Evolutionary conservation across 2,797 vertebrate genomes (phyloP).

Genomic region (Phyllotis vaccarum): DNA sequence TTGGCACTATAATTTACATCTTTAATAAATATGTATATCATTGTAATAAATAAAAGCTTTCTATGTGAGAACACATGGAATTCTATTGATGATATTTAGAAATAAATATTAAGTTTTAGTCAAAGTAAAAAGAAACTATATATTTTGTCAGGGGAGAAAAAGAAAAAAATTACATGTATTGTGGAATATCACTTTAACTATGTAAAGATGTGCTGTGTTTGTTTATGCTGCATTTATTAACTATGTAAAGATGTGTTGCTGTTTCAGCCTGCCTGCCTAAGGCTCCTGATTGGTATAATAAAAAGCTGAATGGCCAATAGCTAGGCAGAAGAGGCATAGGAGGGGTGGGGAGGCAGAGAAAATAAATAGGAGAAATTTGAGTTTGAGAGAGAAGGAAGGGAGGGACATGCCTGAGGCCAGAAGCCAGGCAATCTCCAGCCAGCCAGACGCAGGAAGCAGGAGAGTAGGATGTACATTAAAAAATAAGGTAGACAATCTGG

Average conservation of each 20-base stretch:
- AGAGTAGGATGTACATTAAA: neutral
- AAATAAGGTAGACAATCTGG: accelerated
- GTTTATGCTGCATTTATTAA: neutral
- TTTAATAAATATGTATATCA: neutral
- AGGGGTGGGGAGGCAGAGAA: neutral
- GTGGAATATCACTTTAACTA: neutral
- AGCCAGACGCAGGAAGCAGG: neutral
- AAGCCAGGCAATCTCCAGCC: neutral
- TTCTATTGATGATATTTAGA: slow-evolving; percentile 27
- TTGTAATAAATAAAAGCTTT: neutral
- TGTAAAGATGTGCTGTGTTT: neutral
- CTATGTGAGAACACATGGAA: neutral
- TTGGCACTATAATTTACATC: neutral
- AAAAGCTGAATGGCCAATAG: neutral
- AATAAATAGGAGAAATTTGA: neutral
- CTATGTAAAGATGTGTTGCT: neutral
- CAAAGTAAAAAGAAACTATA: slow-evolving; percentile 38
- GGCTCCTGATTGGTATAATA: neutral
- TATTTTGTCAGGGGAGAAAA: neutral
- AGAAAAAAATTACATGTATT: neutral
- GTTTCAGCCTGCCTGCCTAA: neutral
- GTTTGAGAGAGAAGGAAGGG: neutral
- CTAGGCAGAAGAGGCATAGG: neutral
- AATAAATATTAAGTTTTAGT: slow-evolving; percentile 62
- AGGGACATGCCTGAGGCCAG: neutral